Conservation (phyloP, 2,888 invertebrate genomes). For the Campoplex nolae region DNA sequence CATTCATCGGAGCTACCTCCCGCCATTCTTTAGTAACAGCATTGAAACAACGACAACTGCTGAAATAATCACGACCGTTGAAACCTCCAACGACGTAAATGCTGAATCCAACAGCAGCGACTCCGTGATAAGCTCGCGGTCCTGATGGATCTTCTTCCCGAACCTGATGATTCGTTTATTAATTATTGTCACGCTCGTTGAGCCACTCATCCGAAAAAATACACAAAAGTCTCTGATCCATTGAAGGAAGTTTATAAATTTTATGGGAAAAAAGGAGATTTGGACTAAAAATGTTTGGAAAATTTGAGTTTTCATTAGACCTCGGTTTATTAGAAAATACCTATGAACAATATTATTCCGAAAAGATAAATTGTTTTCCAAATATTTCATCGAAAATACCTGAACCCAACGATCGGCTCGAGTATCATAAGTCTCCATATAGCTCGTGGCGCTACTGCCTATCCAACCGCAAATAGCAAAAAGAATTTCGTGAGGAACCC, state of each 20-base stretch:
- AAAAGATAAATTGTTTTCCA: background rate
- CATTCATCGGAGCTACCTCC: slow-evolving; percentile 95
- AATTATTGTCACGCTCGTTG: background rate
- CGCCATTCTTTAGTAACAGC: slow-evolving; percentile 94
- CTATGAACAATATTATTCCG: too few species aligned
- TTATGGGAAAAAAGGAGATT: background rate
- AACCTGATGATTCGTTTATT: slow-evolving; percentile 84
- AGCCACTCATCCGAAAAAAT: background rate
- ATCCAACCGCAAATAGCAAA: slow-evolving; percentile 94
- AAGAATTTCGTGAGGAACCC: slow-evolving; percentile 95
- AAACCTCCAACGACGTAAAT: slow-evolving; percentile 97
- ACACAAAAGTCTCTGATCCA: too few species aligned
- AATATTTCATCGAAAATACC: slow-evolving; percentile 80
- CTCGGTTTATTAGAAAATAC: too few species aligned
- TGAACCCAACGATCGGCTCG: slow-evolving; percentile 95
- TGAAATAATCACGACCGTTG: slow-evolving; percentile 95
- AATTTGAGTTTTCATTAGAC: too few species aligned
- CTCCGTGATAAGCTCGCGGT: slow-evolving; percentile 97
- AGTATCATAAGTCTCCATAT: slow-evolving; percentile 95
- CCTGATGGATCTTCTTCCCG: slow-evolving; percentile 93
- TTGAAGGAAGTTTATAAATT: background rate
- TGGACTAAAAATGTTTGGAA: too few species aligned
- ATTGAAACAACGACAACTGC: slow-evolving; percentile 94
- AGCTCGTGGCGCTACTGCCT: slow-evolving; percentile 86
- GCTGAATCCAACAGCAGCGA: slow-evolving; percentile 93